Evolutionary conservation across 1,140 invertebrate species (phyloP).

Genomic region (Metopolophium dirhodum): DNA sequence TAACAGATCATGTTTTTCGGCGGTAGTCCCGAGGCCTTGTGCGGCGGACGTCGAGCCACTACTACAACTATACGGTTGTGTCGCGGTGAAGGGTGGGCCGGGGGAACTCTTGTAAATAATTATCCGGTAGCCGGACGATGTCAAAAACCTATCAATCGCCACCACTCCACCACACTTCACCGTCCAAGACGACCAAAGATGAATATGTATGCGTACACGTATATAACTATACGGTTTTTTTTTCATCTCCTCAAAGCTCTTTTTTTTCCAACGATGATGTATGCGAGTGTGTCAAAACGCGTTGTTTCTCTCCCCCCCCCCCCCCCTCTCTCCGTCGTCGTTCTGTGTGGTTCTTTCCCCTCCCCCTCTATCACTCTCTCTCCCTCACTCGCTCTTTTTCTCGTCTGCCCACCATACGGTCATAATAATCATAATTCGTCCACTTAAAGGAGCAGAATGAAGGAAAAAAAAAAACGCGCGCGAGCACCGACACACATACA

Average conservation of each 20-base stretch:
- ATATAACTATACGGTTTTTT: background rate
- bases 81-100: background rate
- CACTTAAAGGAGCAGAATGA: background rate
- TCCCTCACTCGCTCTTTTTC: background rate
- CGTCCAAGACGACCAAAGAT: background rate
- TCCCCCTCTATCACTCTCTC: no score
- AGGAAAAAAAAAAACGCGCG: background rate
- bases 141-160: slow-evolving; percentile 56
- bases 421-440: slow-evolving; percentile 39
- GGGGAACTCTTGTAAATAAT: slow-evolving; percentile 36
- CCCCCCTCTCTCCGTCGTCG: background rate
- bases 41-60: background rate
- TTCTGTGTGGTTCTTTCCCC: no score
- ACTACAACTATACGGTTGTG: background rate
- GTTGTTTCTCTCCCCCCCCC: background rate
- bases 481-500: slow-evolving; percentile 11
- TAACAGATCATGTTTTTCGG: slow-evolving; percentile 53
- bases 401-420: background rate
- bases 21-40: slow-evolving; percentile 25
- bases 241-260: background rate
- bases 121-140: slow-evolving; percentile 56
- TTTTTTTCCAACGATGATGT: slow-evolving; percentile 36
- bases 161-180: background rate
- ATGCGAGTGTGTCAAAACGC: slow-evolving; percentile 35
- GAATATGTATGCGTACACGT: background rate